Base-by-base conservation (phyloP, 37 sponge, comb jelly and placozoan species). In the Geodia barretti region DNA sequence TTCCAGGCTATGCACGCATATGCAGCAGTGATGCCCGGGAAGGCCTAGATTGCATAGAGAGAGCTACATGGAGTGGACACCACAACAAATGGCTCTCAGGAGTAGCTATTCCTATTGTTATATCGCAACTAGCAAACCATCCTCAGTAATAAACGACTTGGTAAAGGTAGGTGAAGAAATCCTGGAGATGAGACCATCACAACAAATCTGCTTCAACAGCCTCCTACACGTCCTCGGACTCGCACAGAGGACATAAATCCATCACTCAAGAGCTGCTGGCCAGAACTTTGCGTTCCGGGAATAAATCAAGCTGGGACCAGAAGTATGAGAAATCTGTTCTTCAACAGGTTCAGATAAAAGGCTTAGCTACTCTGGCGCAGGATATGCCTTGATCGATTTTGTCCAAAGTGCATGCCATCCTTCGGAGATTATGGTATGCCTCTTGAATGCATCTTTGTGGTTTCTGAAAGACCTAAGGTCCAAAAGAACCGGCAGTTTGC, bases 371-470 rank as follows among this genome's bases (percentile, higher is more conserved):
- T 36, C 30, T 0, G 77, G 83, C 0, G 92, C 68, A 24, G 92
- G 84, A 7, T n/a, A 78, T 65, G 88, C 92, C 19, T 83, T 83
- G 64, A 66, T 92, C 23, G 92, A 92, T 42, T 82, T 80, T 26
- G n/a, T 83, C 3, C 76, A 64, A 30, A 81, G 70, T 3, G 79
- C 84, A 70, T 37, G 60, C 2, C 92, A 92, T 70, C 77, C 92
- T n/a, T 64, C 88, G 23, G 83, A 92, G 74, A 34, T 79, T 4
- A 65, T 64, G 1, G 28, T 84, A 0, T 87, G 80, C 65, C 80
- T 79, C 41, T 54, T 92, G 28, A 73, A 65, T 79, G 92, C 92
- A 65, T 69, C 71, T 9, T n/a, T 80, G 31, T 92, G 92, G 92
- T 36, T 91, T 1, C 39, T 82, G 36, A 76, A 82, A 63, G 64